phyloP scores from a whole-genome alignment of 2,113 vertebrate species.

The Sylvilagus bachmani region DNA sequence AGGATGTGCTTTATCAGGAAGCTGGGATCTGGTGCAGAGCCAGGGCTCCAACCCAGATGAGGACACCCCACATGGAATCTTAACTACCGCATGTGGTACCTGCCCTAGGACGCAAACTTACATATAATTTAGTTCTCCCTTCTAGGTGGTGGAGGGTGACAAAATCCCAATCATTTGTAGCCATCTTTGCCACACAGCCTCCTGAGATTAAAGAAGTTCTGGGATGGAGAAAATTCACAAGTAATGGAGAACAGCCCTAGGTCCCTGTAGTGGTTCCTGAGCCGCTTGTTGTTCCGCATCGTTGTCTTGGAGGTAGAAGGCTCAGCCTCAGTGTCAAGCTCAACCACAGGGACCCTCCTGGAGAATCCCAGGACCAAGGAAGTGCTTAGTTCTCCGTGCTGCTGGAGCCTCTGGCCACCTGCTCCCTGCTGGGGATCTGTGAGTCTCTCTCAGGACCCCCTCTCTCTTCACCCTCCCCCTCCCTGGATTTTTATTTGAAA shows the following conservation, averaged over 20 bases:
- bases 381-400: not conserved
- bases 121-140: not conserved
- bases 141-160: not conserved
- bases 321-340: not conserved
- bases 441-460: not conserved
- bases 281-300: not conserved
- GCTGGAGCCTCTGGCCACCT: not conserved
- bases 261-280: not conserved
- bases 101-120: not conserved
- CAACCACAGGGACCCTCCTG: not conserved
- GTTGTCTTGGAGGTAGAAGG: not conserved
- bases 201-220: conserved; percentile 7
- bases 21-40: too few species aligned
- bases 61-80: too few species aligned
- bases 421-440: not conserved
- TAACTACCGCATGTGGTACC: too few species aligned
- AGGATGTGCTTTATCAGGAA: too few species aligned
- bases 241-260: not conserved
- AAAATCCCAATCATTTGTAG: not conserved
- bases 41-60: too few species aligned
- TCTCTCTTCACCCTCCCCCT: not conserved
- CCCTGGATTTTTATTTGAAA: not conserved
- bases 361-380: not conserved
- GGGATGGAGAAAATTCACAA: not conserved
- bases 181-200: not conserved